phyloP scores from a whole-genome alignment of 2,113 vertebrate genomes.

The Columba livia region DNA sequence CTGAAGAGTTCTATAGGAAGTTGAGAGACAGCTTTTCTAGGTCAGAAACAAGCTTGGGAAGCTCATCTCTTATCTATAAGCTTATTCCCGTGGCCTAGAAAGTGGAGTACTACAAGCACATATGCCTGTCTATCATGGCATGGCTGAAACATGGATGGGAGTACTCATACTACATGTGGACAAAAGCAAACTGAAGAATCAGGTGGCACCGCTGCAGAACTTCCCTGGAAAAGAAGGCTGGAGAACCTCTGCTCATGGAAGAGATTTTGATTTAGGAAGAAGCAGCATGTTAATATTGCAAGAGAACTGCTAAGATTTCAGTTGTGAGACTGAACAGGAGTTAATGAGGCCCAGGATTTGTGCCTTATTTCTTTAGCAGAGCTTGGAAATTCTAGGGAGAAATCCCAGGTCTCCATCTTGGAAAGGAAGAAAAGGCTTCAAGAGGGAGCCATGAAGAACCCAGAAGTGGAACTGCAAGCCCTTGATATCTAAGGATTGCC shows the following conservation, averaged over 20 bases:
- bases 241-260: neutral
- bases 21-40: slow-evolving; percentile 55
- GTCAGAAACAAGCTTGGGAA: slow-evolving; percentile 51
- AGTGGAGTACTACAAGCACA: neutral
- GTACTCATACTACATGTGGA: neutral
- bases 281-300: neutral
- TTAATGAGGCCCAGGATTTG: neutral
- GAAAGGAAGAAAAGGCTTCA: neutral
- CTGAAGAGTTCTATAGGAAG: slow-evolving; percentile 42
- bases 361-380: neutral
- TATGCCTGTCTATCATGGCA: neutral
- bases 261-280: neutral
- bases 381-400: neutral
- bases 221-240: neutral
- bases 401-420: neutral
- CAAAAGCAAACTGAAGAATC: neutral
- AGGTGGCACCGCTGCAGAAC: neutral
- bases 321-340: neutral
- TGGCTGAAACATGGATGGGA: neutral
- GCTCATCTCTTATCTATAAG: slow-evolving; percentile 30
- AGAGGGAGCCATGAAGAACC: neutral
- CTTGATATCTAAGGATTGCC: neutral
- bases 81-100: neutral
- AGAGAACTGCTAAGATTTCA: neutral
- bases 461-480: neutral